A percentile compares a stretch with the other conserved stretches of the same genome.
These are phyloP conservation scores for Epinotia ramella DNA, from an alignment of 2,888 invertebrate species.

Conservation along the genomic window DNA sequence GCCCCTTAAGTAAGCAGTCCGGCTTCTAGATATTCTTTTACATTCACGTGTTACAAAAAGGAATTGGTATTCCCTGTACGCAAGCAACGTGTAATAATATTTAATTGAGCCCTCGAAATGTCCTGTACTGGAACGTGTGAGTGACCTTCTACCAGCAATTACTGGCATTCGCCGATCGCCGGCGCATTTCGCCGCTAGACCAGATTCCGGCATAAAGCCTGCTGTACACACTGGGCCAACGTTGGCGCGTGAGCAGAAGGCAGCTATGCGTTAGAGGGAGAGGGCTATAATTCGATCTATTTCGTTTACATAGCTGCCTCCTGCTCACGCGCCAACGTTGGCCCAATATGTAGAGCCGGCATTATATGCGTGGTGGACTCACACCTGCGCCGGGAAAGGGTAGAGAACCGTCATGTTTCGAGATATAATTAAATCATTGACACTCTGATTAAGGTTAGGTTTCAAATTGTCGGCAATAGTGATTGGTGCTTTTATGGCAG, in stretches of 20 bases:
- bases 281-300: no score
- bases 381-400: constrained; percentile 13
- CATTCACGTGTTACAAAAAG: background rate
- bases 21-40: background rate
- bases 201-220: constrained; percentile 11
- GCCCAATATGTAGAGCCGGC: no score
- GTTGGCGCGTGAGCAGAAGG: no score
- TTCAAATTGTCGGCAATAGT: no score
- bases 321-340: no score
- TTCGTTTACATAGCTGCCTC: no score
- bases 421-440: no score
- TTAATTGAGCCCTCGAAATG: constrained; percentile 14
- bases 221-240: no score
- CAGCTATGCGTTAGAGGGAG: no score
- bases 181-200: constrained; percentile 17
- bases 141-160: constrained; percentile 19
- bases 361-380: constrained; percentile 8
- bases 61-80: background rate
- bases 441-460: no score
- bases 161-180: background rate
- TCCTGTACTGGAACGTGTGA: constrained; percentile 15
- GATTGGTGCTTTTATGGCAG: no score
- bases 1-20: background rate
- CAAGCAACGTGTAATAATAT: constrained; percentile 7
- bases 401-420: background rate